Evolutionary conservation across 2,888 invertebrate genomes (phyloP), one percentile per base, ranked within the genome.

Genomic region (Clitarchus hookeri): DNA sequence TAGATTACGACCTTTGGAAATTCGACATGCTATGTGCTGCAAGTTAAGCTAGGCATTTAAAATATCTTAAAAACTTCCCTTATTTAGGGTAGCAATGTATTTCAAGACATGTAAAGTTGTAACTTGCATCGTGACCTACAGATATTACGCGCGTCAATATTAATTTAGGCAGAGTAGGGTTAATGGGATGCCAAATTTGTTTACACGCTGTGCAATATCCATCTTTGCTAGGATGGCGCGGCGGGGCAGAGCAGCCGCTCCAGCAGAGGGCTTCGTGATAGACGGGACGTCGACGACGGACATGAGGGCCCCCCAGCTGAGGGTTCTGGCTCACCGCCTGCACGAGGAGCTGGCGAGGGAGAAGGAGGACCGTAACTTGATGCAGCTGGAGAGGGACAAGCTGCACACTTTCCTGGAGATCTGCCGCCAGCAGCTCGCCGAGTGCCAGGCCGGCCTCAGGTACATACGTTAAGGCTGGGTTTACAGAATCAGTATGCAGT

Each of bases 361-460:
- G 91, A 93, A 98, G 89, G 98, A 98, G 91, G 98, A 99, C 91
- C 93, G 99, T 86, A 98, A 98, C 91, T 98, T 96, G 91, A 98
- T 98, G 90, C 98, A 98, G 92, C 91, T 98, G 89, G 99, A 99
- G 92, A 93, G 98, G 89, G 98, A 98, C 91, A 98, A 98, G 92
- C 93, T 98, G 26, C 94, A 97, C 89, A 97, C 97, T 6, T 98
- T 98, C 91, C 99, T 98, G 98, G 98, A 98, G 92, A 98, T 98
- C 86, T 96, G 98, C 0, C 94, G 97, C 88, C 95, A 96, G 89
- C 97, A 98, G 90, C 92, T 98, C 79, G 97, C 98, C 90, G 97
- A 98, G 92, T 94, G 95, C 19, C 95, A 95, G 90, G 96, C 97
- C 9, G 93, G 94, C 89, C 90, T 95, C n/a, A 92, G 95, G 92